Conservation (phyloP, 2,888 invertebrate species). For the Plutella xylostella region DNA sequence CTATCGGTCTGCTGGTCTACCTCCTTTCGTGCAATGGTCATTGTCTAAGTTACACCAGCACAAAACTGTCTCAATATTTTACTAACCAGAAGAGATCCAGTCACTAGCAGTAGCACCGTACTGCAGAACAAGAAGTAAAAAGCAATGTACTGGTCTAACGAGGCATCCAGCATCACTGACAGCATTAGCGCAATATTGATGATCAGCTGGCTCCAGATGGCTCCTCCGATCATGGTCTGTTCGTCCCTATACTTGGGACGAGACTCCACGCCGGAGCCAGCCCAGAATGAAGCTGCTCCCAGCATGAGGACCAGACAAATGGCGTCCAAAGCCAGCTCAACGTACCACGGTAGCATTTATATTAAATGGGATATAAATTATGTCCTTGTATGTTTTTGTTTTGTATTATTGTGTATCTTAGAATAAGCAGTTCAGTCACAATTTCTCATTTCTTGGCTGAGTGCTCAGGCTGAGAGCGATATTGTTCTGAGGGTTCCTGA, state of each 20-base stretch:
- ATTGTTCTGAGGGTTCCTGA: no score
- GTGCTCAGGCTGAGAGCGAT: no score
- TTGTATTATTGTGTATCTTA: no score
- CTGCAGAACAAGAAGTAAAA: background rate
- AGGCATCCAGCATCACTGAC: background rate
- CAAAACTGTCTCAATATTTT: no score
- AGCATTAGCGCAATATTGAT: constrained; percentile 39
- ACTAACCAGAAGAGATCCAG: background rate
- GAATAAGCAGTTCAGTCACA: no score
- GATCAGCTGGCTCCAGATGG: constrained; percentile 50
- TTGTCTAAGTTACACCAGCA: no score
- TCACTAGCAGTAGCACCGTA: background rate
- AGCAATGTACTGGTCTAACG: background rate
- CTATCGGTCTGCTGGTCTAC: no score
- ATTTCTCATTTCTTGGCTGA: no score
- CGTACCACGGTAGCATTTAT: no score
- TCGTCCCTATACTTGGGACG: constrained; percentile 29
- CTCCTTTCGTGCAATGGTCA: no score
- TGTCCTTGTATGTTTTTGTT: no score
- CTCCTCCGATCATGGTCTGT: constrained; percentile 43
- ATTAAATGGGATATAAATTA: no score
- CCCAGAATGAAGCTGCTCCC: constrained; percentile 28
- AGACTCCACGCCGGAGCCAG: constrained; percentile 26
- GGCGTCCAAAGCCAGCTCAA: background rate
- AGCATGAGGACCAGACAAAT: background rate